A percentile compares a stretch with the other conserved stretches of the same genome.
phyloP scores from a whole-genome alignment of 2,113 vertebrate genomes.

The Pangasianodon hypophthalmus region DNA sequence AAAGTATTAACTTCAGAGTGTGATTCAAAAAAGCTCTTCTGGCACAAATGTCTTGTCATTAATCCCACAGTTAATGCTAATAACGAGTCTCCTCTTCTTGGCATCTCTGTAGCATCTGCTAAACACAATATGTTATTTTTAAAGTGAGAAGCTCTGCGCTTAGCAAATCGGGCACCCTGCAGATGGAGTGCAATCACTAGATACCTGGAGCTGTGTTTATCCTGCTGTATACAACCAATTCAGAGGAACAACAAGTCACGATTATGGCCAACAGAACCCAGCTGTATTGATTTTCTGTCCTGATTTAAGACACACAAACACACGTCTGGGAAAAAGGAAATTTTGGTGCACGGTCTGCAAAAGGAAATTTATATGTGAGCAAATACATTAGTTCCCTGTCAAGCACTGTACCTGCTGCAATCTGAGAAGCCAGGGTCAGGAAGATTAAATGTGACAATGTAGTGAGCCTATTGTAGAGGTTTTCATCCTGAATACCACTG shows the following conservation, averaged over 20 bases:
- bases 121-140: slow-evolving; percentile 37
- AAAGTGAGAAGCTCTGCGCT: slow-evolving; percentile 1
- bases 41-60: slow-evolving; percentile 17
- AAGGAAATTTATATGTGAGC: slow-evolving; percentile 47
- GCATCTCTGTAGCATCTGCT: slow-evolving; percentile 30
- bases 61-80: slow-evolving; percentile 26
- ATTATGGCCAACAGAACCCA: slow-evolving; percentile 50
- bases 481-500: slow-evolving; percentile 26
- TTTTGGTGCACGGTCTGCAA: slow-evolving; percentile 29
- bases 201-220: slow-evolving; percentile 12
- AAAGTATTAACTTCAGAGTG: not conserved
- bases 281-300: slow-evolving; percentile 55
- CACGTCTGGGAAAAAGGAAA: not conserved
- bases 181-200: slow-evolving; percentile 30
- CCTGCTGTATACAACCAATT: slow-evolving; percentile 45
- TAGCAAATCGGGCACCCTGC: slow-evolving; percentile 31
- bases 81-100: slow-evolving; percentile 13
- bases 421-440: slow-evolving; percentile 6
- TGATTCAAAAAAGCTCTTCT: slow-evolving; percentile 10
- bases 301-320: slow-evolving; percentile 39
- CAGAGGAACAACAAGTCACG: slow-evolving; percentile 38
- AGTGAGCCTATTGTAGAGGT: slow-evolving; percentile 7
- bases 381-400: slow-evolving; percentile 41
- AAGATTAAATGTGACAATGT: slow-evolving; percentile 43
- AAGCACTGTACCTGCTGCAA: slow-evolving; percentile 25